phyloP scores from a whole-genome alignment of 2,113 vertebrate genomes.

The Sialia sialis region DNA sequence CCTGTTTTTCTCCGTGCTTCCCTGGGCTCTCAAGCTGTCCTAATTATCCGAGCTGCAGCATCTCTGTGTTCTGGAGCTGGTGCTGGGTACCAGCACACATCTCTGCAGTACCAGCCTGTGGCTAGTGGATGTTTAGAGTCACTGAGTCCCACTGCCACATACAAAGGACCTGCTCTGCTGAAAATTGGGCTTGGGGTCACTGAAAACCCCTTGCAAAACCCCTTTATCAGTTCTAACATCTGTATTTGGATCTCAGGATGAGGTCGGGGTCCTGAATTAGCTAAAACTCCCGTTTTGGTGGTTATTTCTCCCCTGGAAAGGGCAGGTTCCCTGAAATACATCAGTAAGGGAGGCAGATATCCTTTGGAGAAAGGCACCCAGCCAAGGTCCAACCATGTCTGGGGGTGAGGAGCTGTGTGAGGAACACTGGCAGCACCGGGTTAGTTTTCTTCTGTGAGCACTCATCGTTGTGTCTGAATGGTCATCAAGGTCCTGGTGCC shows the following conservation, averaged over 20 bases:
- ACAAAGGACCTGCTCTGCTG: neutral
- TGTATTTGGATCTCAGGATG: neutral
- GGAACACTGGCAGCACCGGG: neutral
- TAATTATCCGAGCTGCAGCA: neutral
- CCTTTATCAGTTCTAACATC: neutral
- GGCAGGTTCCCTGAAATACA: rapidly evolving
- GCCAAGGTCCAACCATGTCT: neutral
- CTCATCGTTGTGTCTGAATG: neutral
- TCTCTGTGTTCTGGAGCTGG: neutral
- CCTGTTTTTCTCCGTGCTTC: neutral
- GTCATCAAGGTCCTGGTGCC: neutral
- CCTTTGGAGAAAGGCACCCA: neutral
- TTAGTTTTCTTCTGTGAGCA: neutral
- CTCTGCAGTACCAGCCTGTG: neutral
- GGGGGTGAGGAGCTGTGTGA: neutral
- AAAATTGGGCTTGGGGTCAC: neutral
- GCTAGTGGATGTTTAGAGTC: neutral
- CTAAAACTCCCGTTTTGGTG: neutral
- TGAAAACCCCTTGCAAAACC: neutral
- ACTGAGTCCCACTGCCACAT: rapidly evolving
- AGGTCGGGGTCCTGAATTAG: neutral
- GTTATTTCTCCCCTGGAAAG: neutral
- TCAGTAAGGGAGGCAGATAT: neutral
- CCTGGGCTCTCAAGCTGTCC: neutral
- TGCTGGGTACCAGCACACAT: neutral